Percentiles rank a stretch among this genome's conserved stretches.
phyloP scores from a whole-genome alignment of 2,888 invertebrate species.

The Flexamia atlantica region DNA sequence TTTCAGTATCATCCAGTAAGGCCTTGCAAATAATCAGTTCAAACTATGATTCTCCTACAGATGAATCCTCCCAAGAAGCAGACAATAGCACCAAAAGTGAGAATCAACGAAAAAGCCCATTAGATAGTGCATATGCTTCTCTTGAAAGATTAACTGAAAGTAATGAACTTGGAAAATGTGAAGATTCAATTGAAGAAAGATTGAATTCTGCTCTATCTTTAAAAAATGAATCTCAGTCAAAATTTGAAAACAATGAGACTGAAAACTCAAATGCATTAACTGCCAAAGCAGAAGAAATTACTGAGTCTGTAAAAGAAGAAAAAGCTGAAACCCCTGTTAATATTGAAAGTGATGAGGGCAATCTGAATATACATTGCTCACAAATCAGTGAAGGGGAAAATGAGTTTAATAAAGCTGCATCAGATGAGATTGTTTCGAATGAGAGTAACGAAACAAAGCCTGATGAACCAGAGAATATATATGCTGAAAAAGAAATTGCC shows the following conservation, averaged over 20 bases:
- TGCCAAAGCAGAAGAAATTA: neutral
- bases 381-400: neutral
- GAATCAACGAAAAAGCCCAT: neutral
- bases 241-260: neutral
- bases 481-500: neutral
- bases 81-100: neutral
- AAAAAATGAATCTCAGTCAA: neutral
- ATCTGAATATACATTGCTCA: neutral
- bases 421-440: neutral
- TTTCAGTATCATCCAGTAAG: constrained; percentile 18
- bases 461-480: neutral
- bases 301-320: neutral
- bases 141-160: neutral
- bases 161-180: neutral
- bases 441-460: neutral
- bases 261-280: neutral
- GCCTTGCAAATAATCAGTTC: constrained; percentile 53
- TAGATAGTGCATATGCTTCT: constrained; percentile 37
- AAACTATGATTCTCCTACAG: constrained; percentile 43
- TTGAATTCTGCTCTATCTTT: neutral
- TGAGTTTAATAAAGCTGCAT: neutral
- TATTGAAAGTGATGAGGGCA: neutral
- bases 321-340: neutral
- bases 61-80: constrained; percentile 49
- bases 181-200: neutral